Evolutionary conservation across 2,113 vertebrate species (phyloP), one percentile per base, ranked within the genome.

Genomic region (Neolamprologus falcicula): DNA sequence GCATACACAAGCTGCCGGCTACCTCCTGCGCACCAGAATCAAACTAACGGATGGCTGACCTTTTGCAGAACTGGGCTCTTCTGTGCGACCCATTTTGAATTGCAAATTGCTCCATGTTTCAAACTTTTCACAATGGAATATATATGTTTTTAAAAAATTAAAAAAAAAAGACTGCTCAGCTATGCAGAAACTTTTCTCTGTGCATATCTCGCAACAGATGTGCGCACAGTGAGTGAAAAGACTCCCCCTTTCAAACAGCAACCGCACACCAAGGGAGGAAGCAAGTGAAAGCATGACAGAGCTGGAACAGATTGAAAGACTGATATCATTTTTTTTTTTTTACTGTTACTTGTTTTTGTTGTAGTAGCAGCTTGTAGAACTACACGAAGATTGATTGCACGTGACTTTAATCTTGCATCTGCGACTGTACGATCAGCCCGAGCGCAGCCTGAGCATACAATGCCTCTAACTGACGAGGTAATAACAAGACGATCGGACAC

Each of bases 221-320:
- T 88, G 84, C n/a, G 4, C 78, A 53, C 31, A 86, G 50, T 71
- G 21, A 85, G 61, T 37, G 61, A 66, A 66, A 91, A 87, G 73
- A 52, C 85, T 78, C 45, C 84, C 84, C 59, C 63, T 68, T 53
- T 66, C 87, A 47, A 63, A 50, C 7, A 53, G 33, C 80, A 84
- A 79, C 83, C 47, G 73, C 47, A 82, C 81, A 85, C 63, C 17
- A 61, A 90, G 76, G 82, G 91, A 66, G 87, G 89, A 89, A 88
- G 71, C 87, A 87, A 91, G 88, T 88, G 91, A 93, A 94, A 90
- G 90, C 86, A 92, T 93, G 92, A 93, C 88, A 63, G 80, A 86
- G 86, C 87, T 89, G 61, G 45, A 90, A 42, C 54, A 93, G 82
- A 80, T 8, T 63, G 78, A 88, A 68, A 59, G 73, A 57, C 87